These are phyloP conservation scores for Heptranchias perlo DNA, from an alignment of 2,113 vertebrate species.

Conservation along the genomic window DNA sequence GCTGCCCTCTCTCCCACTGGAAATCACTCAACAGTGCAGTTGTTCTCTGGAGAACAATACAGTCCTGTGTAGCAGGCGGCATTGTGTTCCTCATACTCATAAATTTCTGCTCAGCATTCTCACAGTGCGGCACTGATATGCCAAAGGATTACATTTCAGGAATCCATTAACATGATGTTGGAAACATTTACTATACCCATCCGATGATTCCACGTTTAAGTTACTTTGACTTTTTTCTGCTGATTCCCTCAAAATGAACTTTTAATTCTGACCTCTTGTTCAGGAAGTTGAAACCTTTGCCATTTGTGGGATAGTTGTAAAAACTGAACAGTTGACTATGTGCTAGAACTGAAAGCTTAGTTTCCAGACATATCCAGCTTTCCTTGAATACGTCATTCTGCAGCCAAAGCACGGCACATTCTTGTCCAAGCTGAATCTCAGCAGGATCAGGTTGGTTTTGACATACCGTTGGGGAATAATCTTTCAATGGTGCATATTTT, in stretches of 20 bases:
- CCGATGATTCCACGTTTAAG: background rate
- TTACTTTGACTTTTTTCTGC: too few species aligned
- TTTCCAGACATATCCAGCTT: background rate
- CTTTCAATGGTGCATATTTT: background rate
- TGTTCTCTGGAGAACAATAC: slow-evolving; percentile 17
- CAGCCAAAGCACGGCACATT: background rate
- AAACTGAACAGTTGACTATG: background rate
- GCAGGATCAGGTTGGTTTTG: background rate
- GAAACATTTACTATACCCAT: background rate
- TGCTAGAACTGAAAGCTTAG: background rate
- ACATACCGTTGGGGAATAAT: background rate
- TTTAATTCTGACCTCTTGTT: background rate
- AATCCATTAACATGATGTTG: background rate
- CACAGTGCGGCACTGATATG: background rate
- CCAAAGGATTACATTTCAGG: background rate
- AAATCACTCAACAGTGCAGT: slow-evolving; percentile 10
- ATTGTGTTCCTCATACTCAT: background rate
- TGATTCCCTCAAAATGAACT: background rate
- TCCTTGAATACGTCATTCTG: background rate
- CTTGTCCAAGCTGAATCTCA: background rate
- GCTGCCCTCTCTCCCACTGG: background rate
- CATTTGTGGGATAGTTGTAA: background rate
- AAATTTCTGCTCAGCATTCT: slow-evolving; percentile 36
- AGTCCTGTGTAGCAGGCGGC: background rate
- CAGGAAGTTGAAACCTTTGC: background rate